Conservation (phyloP, 2,888 invertebrate species). For the Trichogramma evanescens region DNA sequence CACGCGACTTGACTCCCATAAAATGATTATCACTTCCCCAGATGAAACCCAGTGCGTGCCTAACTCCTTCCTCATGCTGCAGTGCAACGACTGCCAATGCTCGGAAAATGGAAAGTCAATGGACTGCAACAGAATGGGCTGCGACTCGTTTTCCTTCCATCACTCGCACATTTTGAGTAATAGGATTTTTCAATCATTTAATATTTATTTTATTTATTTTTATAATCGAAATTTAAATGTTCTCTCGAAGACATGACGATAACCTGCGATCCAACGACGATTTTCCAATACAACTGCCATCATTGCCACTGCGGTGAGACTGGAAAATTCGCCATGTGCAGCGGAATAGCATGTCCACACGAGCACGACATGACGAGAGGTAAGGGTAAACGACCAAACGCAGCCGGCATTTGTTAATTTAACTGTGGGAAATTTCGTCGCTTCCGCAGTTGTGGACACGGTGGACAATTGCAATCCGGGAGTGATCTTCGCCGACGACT, state of each 20-base stretch:
- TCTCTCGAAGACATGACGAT: conserved; percentile 3
- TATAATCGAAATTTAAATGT: not conserved
- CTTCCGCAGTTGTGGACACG: not conserved
- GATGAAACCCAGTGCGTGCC: conserved; percentile 1
- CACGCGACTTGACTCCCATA: too few species aligned
- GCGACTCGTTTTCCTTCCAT: not conserved
- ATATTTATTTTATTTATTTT: not conserved
- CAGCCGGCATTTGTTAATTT: too few species aligned
- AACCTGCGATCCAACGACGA: conserved; percentile 43
- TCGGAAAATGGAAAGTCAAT: not conserved
- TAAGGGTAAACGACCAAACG: not conserved
- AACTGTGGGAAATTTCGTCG: not conserved
- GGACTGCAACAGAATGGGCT: conserved; percentile 2
- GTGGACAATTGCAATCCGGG: conserved; percentile 39
- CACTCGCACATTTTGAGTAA: conserved; percentile 10
- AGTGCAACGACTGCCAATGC: conserved; percentile 9
- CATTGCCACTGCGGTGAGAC: conserved; percentile 51
- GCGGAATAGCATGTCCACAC: conserved; percentile 4
- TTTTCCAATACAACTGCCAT: conserved; percentile 50
- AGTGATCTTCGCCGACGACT: conserved; percentile 49
- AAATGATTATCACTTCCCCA: too few species aligned
- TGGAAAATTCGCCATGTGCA: conserved; percentile 50
- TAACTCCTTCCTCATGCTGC: not conserved
- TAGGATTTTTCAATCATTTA: not conserved
- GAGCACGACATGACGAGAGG: not conserved